phyloP scores from a whole-genome alignment of 2,113 vertebrate genomes.

The Lynx canadensis region DNA sequence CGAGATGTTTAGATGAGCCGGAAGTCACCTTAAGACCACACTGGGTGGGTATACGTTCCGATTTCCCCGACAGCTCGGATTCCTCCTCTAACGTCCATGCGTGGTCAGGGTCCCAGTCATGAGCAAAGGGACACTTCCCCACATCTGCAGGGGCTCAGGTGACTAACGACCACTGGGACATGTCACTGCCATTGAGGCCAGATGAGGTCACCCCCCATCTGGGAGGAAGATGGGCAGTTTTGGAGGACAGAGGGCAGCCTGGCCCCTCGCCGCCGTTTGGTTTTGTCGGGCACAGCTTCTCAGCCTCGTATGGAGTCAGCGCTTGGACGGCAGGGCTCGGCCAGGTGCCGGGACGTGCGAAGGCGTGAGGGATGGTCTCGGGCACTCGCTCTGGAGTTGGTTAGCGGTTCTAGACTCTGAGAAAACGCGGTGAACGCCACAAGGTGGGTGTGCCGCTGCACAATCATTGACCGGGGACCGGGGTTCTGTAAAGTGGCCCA shows the following conservation, averaged over 20 bases:
- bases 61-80: neutral
- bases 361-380: no score
- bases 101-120: rapidly evolving
- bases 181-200: rapidly evolving
- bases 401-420: neutral
- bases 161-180: neutral
- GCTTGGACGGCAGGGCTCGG: rapidly evolving
- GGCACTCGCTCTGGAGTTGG: rapidly evolving
- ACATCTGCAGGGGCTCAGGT: no score
- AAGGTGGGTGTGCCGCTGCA: neutral
- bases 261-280: rapidly evolving
- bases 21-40: neutral
- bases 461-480: neutral
- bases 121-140: neutral
- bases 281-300: rapidly evolving
- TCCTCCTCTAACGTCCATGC: rapidly evolving
- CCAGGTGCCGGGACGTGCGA: neutral
- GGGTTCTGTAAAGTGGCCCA: neutral
- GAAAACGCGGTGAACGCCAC: rapidly evolving
- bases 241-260: neutral
- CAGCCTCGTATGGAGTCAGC: neutral
- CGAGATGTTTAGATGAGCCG: rapidly evolving
- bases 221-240: rapidly evolving
- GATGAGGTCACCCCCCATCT: no score
- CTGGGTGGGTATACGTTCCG: rapidly evolving